Conservation (phyloP, 2,797 vertebrate genomes). For the Myiotriccus ornatus region DNA sequence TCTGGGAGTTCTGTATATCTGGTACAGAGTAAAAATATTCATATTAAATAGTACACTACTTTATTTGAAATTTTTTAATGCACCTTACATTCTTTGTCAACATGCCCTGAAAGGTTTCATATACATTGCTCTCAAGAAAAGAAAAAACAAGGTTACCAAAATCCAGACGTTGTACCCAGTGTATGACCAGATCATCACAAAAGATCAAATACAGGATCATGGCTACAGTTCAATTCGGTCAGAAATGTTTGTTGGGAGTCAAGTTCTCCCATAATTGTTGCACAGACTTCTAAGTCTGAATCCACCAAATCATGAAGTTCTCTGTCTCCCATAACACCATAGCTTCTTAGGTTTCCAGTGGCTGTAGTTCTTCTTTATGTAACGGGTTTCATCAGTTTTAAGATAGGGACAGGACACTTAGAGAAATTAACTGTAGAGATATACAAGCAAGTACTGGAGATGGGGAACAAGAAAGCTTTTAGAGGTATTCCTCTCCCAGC, state of each 20-base stretch:
- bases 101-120: background rate
- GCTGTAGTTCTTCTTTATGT: background rate
- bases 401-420: background rate
- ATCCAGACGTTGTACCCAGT: background rate
- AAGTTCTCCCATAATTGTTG: background rate
- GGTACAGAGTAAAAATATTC: background rate
- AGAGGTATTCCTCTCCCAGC: background rate
- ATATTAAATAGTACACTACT: constrained; percentile 16
- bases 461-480: background rate
- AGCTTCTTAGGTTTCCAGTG: background rate
- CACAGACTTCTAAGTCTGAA: background rate
- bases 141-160: background rate
- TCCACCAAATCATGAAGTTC: background rate
- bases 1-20: constrained; percentile 24
- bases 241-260: background rate
- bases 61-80: constrained; percentile 22
- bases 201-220: background rate
- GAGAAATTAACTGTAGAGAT: background rate
- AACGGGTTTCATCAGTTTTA: background rate
- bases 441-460: background rate
- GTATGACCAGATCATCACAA: background rate
- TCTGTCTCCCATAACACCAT: background rate
- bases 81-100: background rate
- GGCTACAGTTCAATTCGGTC: background rate
- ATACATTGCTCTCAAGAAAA: background rate